These are phyloP conservation scores for Neotoma lepida DNA, from an alignment of 2,113 vertebrate genomes.

Conservation along the genomic window DNA sequence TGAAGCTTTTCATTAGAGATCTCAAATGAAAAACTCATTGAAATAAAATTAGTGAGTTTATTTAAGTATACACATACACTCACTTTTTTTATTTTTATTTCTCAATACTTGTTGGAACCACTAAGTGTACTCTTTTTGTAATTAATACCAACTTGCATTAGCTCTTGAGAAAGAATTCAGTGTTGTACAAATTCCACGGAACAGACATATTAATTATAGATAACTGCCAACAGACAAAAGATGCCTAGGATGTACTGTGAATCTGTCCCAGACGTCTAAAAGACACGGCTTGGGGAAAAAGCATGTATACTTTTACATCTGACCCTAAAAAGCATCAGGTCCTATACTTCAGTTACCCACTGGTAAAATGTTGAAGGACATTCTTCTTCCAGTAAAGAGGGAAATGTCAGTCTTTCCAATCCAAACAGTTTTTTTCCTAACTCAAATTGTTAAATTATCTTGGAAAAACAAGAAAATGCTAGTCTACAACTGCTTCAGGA, in stretches of 20 bases:
- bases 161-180: not conserved
- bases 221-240: not conserved
- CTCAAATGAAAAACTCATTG: constrained; percentile 32
- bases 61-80: not conserved
- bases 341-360: not conserved
- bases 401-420: not conserved
- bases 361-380: not conserved
- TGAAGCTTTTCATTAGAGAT: not conserved
- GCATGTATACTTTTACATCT: not conserved
- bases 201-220: not conserved
- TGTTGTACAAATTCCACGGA: not conserved
- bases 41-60: constrained; percentile 19
- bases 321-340: not conserved
- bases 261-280: not conserved
- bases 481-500: accelerated
- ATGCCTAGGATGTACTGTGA: not conserved
- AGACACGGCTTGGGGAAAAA: not conserved
- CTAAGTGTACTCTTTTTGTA: not conserved
- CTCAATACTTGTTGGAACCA: not conserved
- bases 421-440: not conserved
- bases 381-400: not conserved
- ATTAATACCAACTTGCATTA: not conserved
- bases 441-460: not conserved
- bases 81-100: constrained; percentile 24
- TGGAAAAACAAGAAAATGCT: not conserved